Evolutionary conservation across 2,797 vertebrate genomes (phyloP).

Genomic region (Acipenser transmontanus): DNA sequence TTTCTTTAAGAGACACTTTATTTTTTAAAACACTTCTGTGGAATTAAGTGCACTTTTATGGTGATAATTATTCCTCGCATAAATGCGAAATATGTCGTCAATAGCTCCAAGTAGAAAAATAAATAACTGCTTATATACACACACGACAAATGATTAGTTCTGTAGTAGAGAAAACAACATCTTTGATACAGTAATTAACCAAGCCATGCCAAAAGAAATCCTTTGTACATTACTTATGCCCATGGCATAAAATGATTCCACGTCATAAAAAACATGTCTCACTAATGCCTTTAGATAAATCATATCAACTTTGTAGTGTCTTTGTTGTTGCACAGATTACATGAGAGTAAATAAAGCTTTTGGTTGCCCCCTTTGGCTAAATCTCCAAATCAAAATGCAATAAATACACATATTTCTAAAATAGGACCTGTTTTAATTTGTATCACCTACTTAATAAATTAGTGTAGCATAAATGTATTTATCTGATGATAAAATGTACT

Average conservation of each 20-base stretch:
- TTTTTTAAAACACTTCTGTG: constrained; percentile 22
- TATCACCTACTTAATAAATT: too few species aligned
- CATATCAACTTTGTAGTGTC: constrained; percentile 1
- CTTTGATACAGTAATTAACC: constrained; percentile 5
- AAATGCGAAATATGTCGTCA: constrained; percentile 15
- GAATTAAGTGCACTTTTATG: constrained; percentile 35
- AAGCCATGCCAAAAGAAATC: constrained; percentile 9
- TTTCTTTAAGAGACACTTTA: too few species aligned
- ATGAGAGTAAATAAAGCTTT: background rate
- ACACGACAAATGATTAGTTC: constrained; percentile 15
- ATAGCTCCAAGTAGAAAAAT: constrained; percentile 51
- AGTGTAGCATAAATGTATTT: too few species aligned
- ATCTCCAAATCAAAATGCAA: too few species aligned
- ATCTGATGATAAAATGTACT: too few species aligned
- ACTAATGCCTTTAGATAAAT: background rate
- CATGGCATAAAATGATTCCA: background rate
- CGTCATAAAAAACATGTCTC: background rate
- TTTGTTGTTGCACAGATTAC: background rate
- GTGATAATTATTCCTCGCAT: too few species aligned
- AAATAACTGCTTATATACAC: constrained; percentile 40
- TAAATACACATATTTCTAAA: too few species aligned
- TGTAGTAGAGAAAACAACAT: constrained; percentile 11
- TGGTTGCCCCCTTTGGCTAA: constrained; percentile 6
- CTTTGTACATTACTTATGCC: constrained; percentile 2
- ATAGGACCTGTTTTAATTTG: too few species aligned